phyloP scores from a whole-genome alignment of 2,113 vertebrate species.

The Podarcis raffonei region DNA sequence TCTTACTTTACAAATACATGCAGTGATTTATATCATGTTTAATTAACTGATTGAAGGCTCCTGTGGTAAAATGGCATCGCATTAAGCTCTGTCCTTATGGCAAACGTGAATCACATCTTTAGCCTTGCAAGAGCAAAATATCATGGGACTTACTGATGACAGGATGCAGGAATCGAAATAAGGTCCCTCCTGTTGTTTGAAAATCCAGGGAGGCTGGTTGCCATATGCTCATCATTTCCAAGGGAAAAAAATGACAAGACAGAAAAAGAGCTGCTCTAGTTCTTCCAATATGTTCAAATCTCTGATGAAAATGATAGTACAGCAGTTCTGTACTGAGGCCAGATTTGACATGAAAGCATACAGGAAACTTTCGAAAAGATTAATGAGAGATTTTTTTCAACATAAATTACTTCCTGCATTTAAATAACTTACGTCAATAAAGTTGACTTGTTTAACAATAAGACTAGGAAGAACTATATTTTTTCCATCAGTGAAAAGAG shows the following conservation, averaged over 20 bases:
- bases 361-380: slow-evolving; percentile 75
- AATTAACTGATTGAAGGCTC: slow-evolving; percentile 87
- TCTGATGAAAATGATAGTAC: slow-evolving; percentile 83
- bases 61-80: slow-evolving; percentile 79
- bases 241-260: slow-evolving; percentile 87
- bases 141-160: slow-evolving; percentile 86
- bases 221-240: slow-evolving; percentile 93
- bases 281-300: slow-evolving; percentile 94
- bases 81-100: slow-evolving; percentile 83
- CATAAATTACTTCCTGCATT: slow-evolving; percentile 42
- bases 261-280: slow-evolving; percentile 85
- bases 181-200: slow-evolving; percentile 88
- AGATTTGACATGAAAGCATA: slow-evolving; percentile 77
- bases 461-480: slow-evolving; percentile 29
- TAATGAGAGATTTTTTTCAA: slow-evolving; percentile 62
- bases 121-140: slow-evolving; percentile 82
- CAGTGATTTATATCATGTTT: slow-evolving; percentile 86
- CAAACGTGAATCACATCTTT: slow-evolving; percentile 83
- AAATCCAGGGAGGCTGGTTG: slow-evolving; percentile 88
- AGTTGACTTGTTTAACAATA: slow-evolving; percentile 22
- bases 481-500: slow-evolving; percentile 43
- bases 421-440: slow-evolving; percentile 55
- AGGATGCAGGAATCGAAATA: slow-evolving; percentile 88
- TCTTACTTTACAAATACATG: slow-evolving; percentile 83
- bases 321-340: slow-evolving; percentile 77